These are phyloP conservation scores for Merodon equestris DNA, from an alignment of 2,888 invertebrate species.

Conservation along the genomic window DNA sequence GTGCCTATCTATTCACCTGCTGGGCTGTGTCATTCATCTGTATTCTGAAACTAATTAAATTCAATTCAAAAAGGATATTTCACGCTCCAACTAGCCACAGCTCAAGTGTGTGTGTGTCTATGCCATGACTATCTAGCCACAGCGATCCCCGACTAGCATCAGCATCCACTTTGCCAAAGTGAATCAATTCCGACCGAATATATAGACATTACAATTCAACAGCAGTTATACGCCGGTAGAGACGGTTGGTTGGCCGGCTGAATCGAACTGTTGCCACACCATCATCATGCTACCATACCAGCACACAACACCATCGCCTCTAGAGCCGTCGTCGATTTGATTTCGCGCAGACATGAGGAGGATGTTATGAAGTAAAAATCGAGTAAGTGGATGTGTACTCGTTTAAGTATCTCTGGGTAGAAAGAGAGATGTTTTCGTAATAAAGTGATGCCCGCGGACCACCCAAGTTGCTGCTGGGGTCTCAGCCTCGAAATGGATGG, in stretches of 20 bases:
- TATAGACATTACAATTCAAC: constrained; percentile 67
- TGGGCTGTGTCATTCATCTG: too few relatives aligned
- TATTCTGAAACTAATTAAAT: too few relatives aligned
- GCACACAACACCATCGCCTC: constrained; percentile 11
- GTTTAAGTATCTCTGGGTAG: constrained; percentile 66
- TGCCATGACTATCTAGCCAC: too few relatives aligned
- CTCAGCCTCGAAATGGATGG: constrained; percentile 10
- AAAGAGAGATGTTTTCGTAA: constrained; percentile 68
- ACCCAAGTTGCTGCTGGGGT: constrained; percentile 55
- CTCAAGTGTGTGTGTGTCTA: too few relatives aligned
- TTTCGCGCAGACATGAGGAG: constrained; percentile 51
- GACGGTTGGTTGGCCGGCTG: constrained; percentile 15
- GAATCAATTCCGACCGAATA: constrained; percentile 52
- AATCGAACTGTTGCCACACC: too few relatives aligned
- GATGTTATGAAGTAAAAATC: constrained; percentile 60
- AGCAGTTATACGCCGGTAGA: constrained; percentile 19
- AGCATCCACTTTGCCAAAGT: constrained; percentile 54
- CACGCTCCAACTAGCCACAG: too few relatives aligned
- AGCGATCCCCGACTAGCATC: constrained; percentile 10
- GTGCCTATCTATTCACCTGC: too few relatives aligned
- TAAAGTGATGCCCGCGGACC: constrained; percentile 68
- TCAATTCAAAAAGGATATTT: too few relatives aligned
- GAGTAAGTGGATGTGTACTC: constrained; percentile 68
- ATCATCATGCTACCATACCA: too few relatives aligned
- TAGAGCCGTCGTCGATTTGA: constrained; percentile 19